Base-by-base conservation (phyloP, 1,140 invertebrate species). In the Bombus picipes region DNA sequence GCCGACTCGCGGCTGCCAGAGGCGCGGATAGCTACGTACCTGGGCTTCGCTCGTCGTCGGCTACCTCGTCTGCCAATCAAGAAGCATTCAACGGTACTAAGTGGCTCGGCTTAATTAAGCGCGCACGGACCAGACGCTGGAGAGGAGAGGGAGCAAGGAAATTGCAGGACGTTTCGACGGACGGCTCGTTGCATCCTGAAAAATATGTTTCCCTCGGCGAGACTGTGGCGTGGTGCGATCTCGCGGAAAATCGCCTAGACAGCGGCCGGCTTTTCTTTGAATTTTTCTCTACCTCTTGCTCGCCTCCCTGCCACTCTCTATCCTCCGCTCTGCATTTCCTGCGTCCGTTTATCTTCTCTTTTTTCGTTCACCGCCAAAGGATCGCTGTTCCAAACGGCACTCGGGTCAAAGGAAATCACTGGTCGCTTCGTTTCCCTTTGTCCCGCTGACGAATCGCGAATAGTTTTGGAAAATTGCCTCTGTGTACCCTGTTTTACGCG, bases 61-160 rank as follows among this genome's bases (percentile, higher is more conserved):
- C 84, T 86, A 88, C 84, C 87, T 88, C 90, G 88, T 91, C 87
- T 89, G 91, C 91, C 91, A 92, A 92, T 92, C 91, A 92, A 91
- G 88, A 81, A 87, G 91, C 91, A 92, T 92, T 92, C 91, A 92
- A 89, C 88, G 91, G 87, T 87, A 89, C 91, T 92, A 92, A 92
- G 91, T 92, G 91, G 86, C 89, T 89, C 85, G 83, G 84, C 91
- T 92, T 91, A 92, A 92, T 92, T 92, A 92, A 91, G 89, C 91
- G 84, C 83, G 76, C 77, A 83, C 85, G 65, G 86, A 84, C 74
- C 82, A 83, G 84, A 81, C 76, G 74, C 66, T 43, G 22, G n/a
- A 22, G 41, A 47, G 28, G 39, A 43, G 66, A 34, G 53, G 73
- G n/a, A 34, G 59, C 34, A 73, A 75, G 84, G 59, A 85, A 85